These are phyloP conservation scores for Trichogramma dendrolimi DNA, from an alignment of 2,888 invertebrate species.

Conservation along the genomic window DNA sequence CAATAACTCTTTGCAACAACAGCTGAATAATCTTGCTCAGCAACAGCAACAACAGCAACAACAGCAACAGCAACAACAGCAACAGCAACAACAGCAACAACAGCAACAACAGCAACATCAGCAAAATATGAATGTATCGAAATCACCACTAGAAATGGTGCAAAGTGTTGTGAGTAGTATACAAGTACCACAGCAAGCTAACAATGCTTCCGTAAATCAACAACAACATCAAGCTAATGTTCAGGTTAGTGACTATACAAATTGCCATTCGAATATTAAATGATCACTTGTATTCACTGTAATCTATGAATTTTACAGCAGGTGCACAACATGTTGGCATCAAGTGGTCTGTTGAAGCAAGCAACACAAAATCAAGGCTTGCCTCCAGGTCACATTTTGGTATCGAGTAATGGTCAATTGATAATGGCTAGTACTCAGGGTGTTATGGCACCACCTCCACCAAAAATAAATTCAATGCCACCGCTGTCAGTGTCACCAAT, in stretches of 20 bases:
- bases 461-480: slow-evolving; percentile 57
- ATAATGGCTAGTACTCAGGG: slow-evolving; percentile 62
- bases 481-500: slow-evolving; percentile 62
- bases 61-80: slow-evolving; percentile 29
- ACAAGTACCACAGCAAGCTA: slow-evolving; percentile 58
- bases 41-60: slow-evolving; percentile 45
- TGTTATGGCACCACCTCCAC: slow-evolving; percentile 63
- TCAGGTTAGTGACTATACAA: slow-evolving; percentile 14
- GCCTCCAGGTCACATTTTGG: slow-evolving; percentile 68
- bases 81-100: slow-evolving; percentile 8
- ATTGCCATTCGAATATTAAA: no score
- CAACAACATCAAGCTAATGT: slow-evolving; percentile 40
- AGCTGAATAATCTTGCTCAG: slow-evolving; percentile 30
- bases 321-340: slow-evolving; percentile 47
- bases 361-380: slow-evolving; percentile 51
- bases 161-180: slow-evolving; percentile 71
- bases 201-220: slow-evolving; percentile 39
- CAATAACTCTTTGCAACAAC: slow-evolving; percentile 39
- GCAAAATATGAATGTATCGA: slow-evolving; percentile 52
- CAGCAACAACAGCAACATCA: slow-evolving; percentile 35
- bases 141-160: slow-evolving; percentile 73
- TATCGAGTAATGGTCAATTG: slow-evolving; percentile 71
- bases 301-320: slow-evolving; percentile 35
- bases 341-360: slow-evolving; percentile 52
- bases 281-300: slow-evolving; percentile 42